Conservation (phyloP, 1,140 invertebrate species). For the Augochlora pura region DNA sequence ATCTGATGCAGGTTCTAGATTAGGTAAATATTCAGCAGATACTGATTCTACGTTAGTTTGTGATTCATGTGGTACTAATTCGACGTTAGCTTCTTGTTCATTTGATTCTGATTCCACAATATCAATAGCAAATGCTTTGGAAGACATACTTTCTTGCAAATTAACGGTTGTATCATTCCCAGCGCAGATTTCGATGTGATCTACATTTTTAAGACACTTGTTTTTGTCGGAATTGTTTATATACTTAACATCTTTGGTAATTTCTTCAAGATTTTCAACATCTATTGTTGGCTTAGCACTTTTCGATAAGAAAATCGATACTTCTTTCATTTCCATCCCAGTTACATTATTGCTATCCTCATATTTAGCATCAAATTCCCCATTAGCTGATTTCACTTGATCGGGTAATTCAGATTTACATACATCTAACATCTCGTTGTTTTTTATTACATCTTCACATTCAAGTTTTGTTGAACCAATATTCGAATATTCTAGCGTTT, state of each 20-base stretch:
- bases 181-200: no score
- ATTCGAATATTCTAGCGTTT: background rate
- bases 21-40: no score
- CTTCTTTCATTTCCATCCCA: slow-evolving; percentile 2
- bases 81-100: no score
- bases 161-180: background rate
- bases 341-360: background rate
- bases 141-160: slow-evolving; percentile 32
- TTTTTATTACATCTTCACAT: background rate
- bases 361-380: background rate
- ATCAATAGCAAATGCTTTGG: background rate
- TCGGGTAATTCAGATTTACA: background rate
- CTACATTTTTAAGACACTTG: background rate
- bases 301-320: background rate
- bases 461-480: slow-evolving; percentile 7
- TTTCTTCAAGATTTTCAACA: slow-evolving; percentile 10
- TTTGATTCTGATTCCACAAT: no score
- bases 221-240: background rate
- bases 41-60: no score
- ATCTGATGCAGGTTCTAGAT: no score
- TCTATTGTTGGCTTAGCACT: no score
- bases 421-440: background rate
- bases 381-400: background rate
- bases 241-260: slow-evolving; percentile 13
- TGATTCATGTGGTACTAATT: no score